Evolutionary conservation across 92 coral and sea anemone species (phyloP).

Genomic region (Epizoanthus fatuus): DNA sequence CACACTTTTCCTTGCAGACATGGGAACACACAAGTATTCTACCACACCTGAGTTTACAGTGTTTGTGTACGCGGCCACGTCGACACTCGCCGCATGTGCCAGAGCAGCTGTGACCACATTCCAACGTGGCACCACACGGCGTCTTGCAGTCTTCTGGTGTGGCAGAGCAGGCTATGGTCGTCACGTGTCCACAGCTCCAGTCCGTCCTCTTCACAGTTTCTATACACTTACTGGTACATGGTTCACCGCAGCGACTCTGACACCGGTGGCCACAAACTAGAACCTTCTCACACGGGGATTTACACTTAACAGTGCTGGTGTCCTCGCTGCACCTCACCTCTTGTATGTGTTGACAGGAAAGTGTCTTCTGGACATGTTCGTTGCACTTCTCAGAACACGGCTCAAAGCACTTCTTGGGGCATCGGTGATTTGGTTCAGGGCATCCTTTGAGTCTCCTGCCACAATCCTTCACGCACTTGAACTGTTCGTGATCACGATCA

Average conservation of each 20-base stretch:
- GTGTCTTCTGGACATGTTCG: slow-evolving; percentile 57
- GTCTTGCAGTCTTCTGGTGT: slow-evolving; percentile 75
- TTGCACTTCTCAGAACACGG: slow-evolving; percentile 67
- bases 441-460: slow-evolving; percentile 63
- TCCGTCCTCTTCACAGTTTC: slow-evolving; percentile 82
- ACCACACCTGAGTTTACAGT: slow-evolving; percentile 68
- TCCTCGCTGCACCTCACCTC: slow-evolving; percentile 60
- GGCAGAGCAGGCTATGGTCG: slow-evolving; percentile 85
- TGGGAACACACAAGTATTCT: slow-evolving; percentile 88
- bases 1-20: slow-evolving; percentile 67
- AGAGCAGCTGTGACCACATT: slow-evolving; percentile 84
- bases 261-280: slow-evolving; percentile 88
- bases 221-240: slow-evolving; percentile 75
- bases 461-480: slow-evolving; percentile 73
- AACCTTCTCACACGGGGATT: slow-evolving; percentile 65
- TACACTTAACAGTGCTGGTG: slow-evolving; percentile 44
- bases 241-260: slow-evolving; percentile 71
- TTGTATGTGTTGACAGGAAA: slow-evolving; percentile 69
- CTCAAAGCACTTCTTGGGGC: slow-evolving; percentile 71
- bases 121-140: slow-evolving; percentile 68
- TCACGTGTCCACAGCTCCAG: slow-evolving; percentile 92
- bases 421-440: slow-evolving; percentile 51
- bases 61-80: slow-evolving; percentile 89
- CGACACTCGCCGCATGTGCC: slow-evolving; percentile 91
- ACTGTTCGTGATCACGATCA: slow-evolving; percentile 63